Evolutionary conservation across 2,113 vertebrate species (phyloP).

Genomic region (Recurvirostra avosetta): DNA sequence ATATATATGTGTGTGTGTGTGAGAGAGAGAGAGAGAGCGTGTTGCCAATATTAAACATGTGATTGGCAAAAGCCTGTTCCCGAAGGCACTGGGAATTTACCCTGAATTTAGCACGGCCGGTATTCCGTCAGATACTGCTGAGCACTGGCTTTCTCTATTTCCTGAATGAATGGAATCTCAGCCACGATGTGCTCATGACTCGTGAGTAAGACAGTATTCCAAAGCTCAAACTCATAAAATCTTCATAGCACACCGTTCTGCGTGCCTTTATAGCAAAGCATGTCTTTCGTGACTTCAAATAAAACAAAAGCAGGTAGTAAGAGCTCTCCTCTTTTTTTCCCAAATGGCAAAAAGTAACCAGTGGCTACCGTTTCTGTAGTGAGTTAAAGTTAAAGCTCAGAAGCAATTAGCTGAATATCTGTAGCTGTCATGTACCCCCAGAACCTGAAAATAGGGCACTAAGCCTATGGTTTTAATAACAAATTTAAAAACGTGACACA

Average conservation of each 20-base stretch:
- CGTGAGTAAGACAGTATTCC: neutral
- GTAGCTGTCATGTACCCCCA: neutral
- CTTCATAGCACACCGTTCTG: neutral
- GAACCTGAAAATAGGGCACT: neutral
- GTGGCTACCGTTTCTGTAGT: neutral
- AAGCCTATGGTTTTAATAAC: neutral
- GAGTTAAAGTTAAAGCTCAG: neutral
- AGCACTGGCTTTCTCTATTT: neutral
- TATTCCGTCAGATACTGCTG: neutral
- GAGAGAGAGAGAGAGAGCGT: neutral
- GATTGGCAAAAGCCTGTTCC: neutral
- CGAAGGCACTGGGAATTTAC: neutral
- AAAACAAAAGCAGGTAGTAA: neutral
- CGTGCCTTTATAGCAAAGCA: neutral
- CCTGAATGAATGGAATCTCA: neutral
- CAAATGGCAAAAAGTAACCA: neutral
- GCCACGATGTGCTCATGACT: neutral
- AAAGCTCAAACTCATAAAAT: slow-evolving; percentile 46
- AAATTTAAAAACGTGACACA: neutral
- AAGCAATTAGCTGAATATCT: neutral
- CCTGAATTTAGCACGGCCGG: neutral
- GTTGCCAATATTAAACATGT: neutral
- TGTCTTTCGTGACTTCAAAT: neutral
- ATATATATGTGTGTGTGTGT: neutral
- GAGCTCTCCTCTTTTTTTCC: neutral